phyloP scores from a whole-genome alignment of 2,797 vertebrate genomes.

The Glyptemys insculpta region DNA sequence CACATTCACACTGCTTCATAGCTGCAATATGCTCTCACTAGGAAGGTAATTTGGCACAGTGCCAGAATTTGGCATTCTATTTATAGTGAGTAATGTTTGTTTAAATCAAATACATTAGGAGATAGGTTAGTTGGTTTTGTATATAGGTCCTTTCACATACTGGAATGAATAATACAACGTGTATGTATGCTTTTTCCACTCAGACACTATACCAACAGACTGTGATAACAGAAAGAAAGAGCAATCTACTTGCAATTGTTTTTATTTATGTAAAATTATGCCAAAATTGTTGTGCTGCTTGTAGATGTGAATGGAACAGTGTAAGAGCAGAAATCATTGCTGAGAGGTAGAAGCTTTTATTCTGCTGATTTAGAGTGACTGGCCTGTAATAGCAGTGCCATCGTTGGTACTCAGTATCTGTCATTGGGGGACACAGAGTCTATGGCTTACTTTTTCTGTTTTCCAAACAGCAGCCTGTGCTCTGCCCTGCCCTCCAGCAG shows the following conservation, averaged over 20 bases:
- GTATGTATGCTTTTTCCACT: conserved; percentile 3
- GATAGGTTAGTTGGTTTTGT: conserved; percentile 20
- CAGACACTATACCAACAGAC: not conserved
- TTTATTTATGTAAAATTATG: conserved; percentile 32
- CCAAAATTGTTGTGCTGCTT: not conserved
- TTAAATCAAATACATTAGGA: conserved; percentile 45
- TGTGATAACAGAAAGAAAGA: not conserved
- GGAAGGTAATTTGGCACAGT: not conserved
- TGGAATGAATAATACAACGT: conserved; percentile 16
- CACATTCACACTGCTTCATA: not conserved
- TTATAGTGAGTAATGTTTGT: not conserved
- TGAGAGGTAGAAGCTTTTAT: not conserved
- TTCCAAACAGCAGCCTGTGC: not conserved
- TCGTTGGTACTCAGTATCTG: rapidly evolving
- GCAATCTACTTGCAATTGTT: not conserved
- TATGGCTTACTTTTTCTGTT: not conserved
- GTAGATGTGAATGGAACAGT: not conserved
- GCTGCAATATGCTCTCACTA: not conserved
- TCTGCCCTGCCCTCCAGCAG: not conserved
- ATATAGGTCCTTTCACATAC: not conserved
- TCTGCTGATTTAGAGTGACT: not conserved
- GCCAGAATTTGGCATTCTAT: conserved; percentile 17
- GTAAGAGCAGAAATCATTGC: not conserved
- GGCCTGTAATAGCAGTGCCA: not conserved
- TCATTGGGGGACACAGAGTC: not conserved